phyloP scores from a whole-genome alignment of 2,797 vertebrate species.

The Intellagama lesueurii region DNA sequence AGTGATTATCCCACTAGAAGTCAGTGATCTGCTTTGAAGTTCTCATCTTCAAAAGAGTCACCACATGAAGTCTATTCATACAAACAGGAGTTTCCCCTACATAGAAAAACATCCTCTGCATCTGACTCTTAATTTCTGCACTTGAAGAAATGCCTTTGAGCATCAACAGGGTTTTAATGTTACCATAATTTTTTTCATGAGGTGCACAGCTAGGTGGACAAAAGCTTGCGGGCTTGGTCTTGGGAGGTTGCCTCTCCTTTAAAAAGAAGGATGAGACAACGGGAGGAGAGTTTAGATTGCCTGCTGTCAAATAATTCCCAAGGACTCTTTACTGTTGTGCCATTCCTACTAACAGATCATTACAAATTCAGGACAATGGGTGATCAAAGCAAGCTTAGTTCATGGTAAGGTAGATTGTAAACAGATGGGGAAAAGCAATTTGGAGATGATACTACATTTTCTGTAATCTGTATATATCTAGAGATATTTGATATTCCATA shows the following conservation, averaged over 20 bases:
- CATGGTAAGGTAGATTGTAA: conserved; percentile 39
- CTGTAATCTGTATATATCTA: conserved; percentile 4
- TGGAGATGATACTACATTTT: background rate
- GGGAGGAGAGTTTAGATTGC: conserved; percentile 60
- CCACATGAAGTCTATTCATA: conserved; percentile 70
- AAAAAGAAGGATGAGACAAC: conserved; percentile 65
- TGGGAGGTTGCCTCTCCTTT: conserved; percentile 56
- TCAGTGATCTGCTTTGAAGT: conserved; percentile 77
- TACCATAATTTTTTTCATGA: conserved; percentile 73
- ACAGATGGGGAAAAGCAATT: conserved; percentile 23
- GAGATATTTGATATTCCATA: background rate
- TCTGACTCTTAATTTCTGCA: conserved; percentile 73
- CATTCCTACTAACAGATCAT: conserved; percentile 29
- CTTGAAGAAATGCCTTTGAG: conserved; percentile 73
- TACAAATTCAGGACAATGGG: conserved; percentile 54
- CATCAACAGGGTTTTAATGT: conserved; percentile 75
- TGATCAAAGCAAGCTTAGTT: conserved; percentile 50
- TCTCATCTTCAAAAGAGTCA: conserved; percentile 73
- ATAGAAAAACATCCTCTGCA: conserved; percentile 69
- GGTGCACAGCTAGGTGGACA: conserved; percentile 61
- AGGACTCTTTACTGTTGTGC: conserved; percentile 41
- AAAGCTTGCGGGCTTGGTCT: conserved; percentile 56
- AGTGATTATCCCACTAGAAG: conserved; percentile 74
- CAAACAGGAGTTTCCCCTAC: conserved; percentile 70
- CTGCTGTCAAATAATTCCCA: conserved; percentile 57